These are phyloP conservation scores for Dione vanillae DNA, from an alignment of 2,888 invertebrate species.

Conservation along the genomic window DNA sequence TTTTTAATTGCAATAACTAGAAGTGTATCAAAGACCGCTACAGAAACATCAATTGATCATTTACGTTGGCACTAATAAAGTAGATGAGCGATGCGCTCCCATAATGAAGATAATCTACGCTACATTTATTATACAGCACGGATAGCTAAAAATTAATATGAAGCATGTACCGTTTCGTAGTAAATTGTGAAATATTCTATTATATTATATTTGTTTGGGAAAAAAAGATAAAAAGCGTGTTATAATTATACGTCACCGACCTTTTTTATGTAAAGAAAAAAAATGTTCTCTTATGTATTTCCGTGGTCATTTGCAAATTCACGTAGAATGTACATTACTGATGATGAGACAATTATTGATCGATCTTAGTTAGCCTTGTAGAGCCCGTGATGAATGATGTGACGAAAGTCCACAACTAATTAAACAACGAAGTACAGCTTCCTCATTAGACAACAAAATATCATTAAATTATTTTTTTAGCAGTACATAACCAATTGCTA, in stretches of 20 bases:
- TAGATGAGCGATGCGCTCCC: slow-evolving; percentile 28
- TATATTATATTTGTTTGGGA: background rate
- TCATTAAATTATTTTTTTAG: background rate
- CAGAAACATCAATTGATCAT: slow-evolving; percentile 47
- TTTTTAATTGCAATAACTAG: slow-evolving; percentile 16
- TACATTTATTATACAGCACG: slow-evolving; percentile 27
- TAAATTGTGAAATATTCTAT: background rate
- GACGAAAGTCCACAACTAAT: slow-evolving; percentile 18
- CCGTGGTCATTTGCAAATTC: background rate
- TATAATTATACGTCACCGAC: background rate
- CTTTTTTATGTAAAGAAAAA: background rate
- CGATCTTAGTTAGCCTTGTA: slow-evolving; percentile 14
- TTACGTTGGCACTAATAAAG: slow-evolving; percentile 38
- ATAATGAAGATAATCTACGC: slow-evolving; percentile 36
- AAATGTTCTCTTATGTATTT: background rate
- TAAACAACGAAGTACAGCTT: background rate
- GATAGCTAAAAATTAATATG: slow-evolving; percentile 11
- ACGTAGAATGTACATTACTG: no score
- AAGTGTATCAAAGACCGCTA: slow-evolving; percentile 33
- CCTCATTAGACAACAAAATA: background rate
- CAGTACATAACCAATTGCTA: no score
- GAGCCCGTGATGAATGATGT: slow-evolving; percentile 21
- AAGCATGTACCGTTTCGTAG: background rate
- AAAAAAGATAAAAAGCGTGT: no score
- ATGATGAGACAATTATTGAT: slow-evolving; percentile 13